These are phyloP conservation scores for Acipenser oxyrinchus DNA, from an alignment of 2,797 vertebrate genomes.

Conservation along the genomic window DNA sequence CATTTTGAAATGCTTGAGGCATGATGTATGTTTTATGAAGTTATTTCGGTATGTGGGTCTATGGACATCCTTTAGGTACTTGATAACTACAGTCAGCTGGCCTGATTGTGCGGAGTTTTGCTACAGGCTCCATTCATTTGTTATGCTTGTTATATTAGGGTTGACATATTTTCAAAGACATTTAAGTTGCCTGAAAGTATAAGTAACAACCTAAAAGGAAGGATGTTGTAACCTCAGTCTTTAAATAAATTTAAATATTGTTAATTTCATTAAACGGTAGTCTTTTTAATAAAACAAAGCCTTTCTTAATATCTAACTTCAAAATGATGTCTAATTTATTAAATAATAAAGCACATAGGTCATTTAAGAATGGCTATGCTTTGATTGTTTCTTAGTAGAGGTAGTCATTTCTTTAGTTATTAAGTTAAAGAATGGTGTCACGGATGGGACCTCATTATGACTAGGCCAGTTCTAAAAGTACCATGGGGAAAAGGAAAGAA, in stretches of 20 bases:
- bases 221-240: neutral
- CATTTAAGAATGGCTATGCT: too few relatives aligned
- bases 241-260: slow-evolving; percentile 6
- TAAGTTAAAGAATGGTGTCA: too few relatives aligned
- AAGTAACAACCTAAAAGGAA: slow-evolving; percentile 14
- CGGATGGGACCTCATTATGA: too few relatives aligned
- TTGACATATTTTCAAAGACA: slow-evolving; percentile 14
- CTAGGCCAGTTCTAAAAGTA: too few relatives aligned
- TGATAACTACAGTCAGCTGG: slow-evolving; percentile 3
- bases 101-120: slow-evolving; percentile 1
- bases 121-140: neutral
- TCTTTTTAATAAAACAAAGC: too few relatives aligned
- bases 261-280: too few relatives aligned
- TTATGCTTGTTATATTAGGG: slow-evolving; percentile 2
- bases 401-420: too few relatives aligned
- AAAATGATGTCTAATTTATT: too few relatives aligned
- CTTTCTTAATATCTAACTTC: too few relatives aligned
- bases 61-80: rapidly evolving
- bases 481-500: too few relatives aligned
- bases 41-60: neutral
- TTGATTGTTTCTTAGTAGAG: too few relatives aligned
- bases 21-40: slow-evolving; percentile 16
- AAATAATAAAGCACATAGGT: too few relatives aligned
- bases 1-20: slow-evolving; percentile 16
- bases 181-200: slow-evolving; percentile 11